These are phyloP conservation scores for Arrhamphus sclerolepis DNA, from an alignment of 2,797 vertebrate species.

Conservation along the genomic window DNA sequence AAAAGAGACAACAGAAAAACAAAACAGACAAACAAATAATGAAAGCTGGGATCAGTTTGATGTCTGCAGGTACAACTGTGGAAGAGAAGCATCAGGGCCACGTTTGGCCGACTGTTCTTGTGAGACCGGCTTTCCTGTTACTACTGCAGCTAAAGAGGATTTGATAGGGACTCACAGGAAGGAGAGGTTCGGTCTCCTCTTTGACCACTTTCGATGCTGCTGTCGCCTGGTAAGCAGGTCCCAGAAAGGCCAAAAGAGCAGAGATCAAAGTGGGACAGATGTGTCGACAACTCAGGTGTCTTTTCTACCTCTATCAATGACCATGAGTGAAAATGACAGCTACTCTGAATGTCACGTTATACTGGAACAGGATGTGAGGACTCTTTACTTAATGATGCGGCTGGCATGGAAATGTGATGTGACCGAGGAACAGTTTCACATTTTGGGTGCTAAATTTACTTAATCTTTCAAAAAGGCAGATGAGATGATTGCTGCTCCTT, in stretches of 20 bases:
- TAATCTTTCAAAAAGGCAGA: background rate
- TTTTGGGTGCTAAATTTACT: conserved; percentile 7
- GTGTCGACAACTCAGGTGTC: conserved; percentile 51
- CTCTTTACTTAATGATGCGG: conserved; percentile 11
- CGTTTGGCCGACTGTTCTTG: conserved; percentile 5
- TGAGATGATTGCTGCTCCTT: conserved; percentile 5
- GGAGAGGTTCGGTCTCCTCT: conserved; percentile 82
- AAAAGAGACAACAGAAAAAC: background rate
- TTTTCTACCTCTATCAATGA: conserved; percentile 47
- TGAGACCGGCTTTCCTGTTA: conserved; percentile 17
- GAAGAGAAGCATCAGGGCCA: conserved; percentile 32
- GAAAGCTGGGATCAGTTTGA: conserved; percentile 34
- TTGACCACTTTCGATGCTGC: conserved; percentile 84
- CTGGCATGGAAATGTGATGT: conserved; percentile 28
- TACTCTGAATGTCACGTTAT: conserved; percentile 11
- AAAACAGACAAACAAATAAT: background rate
- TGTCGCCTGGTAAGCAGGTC: conserved; percentile 85
- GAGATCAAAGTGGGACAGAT: conserved; percentile 53
- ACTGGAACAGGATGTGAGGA: conserved; percentile 9
- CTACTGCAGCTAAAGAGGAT: conserved; percentile 47
- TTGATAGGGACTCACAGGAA: conserved; percentile 77
- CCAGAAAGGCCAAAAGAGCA: conserved; percentile 72
- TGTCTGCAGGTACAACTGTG: no score
- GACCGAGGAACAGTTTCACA: conserved; percentile 37
- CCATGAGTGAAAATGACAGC: conserved; percentile 28